These are phyloP conservation scores for Mesochorus sp. DNA, from an alignment of 2,888 invertebrate species.

Conservation along the genomic window DNA sequence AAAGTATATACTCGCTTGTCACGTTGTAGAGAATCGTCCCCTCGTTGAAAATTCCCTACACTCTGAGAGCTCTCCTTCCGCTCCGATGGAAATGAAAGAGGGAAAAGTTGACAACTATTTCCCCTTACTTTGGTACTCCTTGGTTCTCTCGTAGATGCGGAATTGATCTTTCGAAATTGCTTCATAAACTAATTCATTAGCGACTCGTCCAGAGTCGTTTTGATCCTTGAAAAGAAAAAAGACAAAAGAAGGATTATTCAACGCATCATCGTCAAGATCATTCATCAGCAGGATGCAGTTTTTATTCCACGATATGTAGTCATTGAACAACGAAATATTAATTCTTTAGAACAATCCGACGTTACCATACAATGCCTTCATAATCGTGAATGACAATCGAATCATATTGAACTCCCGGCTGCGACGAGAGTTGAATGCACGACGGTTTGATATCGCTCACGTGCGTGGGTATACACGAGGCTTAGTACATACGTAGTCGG, in stretches of 20 bases:
- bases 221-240: neutral
- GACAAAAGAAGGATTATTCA: too few species aligned
- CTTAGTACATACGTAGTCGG: too few species aligned
- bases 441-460: neutral
- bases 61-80: neutral
- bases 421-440: conserved; percentile 4
- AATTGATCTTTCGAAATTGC: conserved; percentile 5
- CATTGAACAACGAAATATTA: too few species aligned
- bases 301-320: too few species aligned
- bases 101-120: conserved; percentile 29
- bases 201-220: neutral
- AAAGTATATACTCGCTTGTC: neutral
- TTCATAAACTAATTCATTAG: conserved; percentile 40
- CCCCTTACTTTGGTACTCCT: conserved; percentile 4
- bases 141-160: neutral
- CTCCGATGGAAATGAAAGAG: neutral
- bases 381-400: conserved; percentile 39
- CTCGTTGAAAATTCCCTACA: neutral
- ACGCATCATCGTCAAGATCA: too few species aligned
- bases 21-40: conserved; percentile 17
- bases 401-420: too few species aligned
- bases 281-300: too few species aligned
- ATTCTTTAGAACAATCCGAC: conserved; percentile 2
- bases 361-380: neutral
- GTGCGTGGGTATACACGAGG: conserved; percentile 1